phyloP scores from a whole-genome alignment of 92 coral and sea anemone species.

The Virgularia gustaviana region DNA sequence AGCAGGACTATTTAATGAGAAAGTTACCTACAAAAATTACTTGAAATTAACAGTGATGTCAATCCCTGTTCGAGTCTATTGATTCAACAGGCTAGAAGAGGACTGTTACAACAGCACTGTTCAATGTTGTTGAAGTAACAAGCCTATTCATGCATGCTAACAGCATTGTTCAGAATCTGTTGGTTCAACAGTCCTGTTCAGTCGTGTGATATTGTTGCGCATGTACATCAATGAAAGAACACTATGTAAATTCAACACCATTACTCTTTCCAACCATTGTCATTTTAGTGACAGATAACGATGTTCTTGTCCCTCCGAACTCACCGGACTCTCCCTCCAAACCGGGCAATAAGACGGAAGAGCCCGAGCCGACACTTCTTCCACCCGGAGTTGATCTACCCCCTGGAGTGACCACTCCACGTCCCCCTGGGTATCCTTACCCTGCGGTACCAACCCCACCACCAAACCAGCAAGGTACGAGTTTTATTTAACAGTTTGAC shows the following conservation, averaged over 20 bases:
- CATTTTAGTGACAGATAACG: conserved; percentile 11
- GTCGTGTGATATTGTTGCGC: too few relatives aligned
- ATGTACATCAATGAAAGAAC: too few relatives aligned
- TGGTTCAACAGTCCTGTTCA: too few relatives aligned
- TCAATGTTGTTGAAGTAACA: too few relatives aligned
- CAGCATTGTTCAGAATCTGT: too few relatives aligned
- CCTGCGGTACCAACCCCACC: background rate
- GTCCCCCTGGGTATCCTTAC: conserved; percentile 15
- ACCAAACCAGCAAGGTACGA: background rate
- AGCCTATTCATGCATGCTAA: too few relatives aligned
- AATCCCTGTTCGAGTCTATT: too few relatives aligned
- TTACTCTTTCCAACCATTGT: background rate
- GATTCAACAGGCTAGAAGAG: too few relatives aligned
- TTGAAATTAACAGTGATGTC: too few relatives aligned
- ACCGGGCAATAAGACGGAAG: background rate
- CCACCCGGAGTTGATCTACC: conserved; percentile 15
- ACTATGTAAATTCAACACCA: background rate
- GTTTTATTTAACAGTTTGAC: background rate
- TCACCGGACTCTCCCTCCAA: background rate
- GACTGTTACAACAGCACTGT: too few relatives aligned
- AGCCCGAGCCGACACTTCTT: conserved; percentile 8
- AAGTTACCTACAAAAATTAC: too few relatives aligned
- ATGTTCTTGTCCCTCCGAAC: conserved; percentile 9
- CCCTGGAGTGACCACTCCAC: conserved; percentile 13
- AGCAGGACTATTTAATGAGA: too few relatives aligned